These are phyloP conservation scores for Laspeyria flexula DNA, from an alignment of 2,888 invertebrate species.

Conservation along the genomic window DNA sequence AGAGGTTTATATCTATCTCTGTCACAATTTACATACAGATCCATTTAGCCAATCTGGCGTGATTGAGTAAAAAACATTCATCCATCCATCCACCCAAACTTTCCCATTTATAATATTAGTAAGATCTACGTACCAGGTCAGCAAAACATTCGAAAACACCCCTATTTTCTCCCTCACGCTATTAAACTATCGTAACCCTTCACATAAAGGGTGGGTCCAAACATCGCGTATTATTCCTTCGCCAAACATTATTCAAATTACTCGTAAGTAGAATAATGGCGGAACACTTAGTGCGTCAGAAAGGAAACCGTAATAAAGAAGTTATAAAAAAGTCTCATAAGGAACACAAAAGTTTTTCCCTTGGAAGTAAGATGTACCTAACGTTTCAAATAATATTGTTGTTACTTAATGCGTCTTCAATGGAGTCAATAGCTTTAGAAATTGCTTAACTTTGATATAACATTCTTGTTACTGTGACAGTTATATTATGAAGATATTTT, in stretches of 20 bases:
- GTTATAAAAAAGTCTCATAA: slow-evolving; percentile 24
- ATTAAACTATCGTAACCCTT: not conserved
- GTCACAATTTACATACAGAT: too few species aligned
- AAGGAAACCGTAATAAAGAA: slow-evolving; percentile 22
- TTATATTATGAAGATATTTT: not conserved
- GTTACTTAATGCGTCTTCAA: not conserved
- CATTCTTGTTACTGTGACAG: not conserved
- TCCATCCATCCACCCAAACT: too few species aligned
- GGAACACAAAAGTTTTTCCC: slow-evolving; percentile 3
- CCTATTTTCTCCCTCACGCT: not conserved
- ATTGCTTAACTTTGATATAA: not conserved
- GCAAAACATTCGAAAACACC: not conserved
- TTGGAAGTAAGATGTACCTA: not conserved
- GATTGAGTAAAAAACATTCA: too few species aligned
- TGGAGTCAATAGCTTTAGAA: not conserved
- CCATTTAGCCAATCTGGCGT: too few species aligned
- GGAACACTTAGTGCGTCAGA: slow-evolving; percentile 28
- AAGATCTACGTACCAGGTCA: too few species aligned
- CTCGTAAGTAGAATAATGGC: slow-evolving; percentile 29
- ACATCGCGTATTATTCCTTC: slow-evolving; percentile 30
- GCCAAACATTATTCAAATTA: slow-evolving; percentile 35
- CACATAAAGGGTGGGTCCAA: not conserved
- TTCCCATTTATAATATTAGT: too few species aligned
- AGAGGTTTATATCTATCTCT: too few species aligned
- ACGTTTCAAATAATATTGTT: not conserved